Evolutionary conservation across 2,888 invertebrate species (phyloP).

Genomic region (Penaeus monodon): DNA sequence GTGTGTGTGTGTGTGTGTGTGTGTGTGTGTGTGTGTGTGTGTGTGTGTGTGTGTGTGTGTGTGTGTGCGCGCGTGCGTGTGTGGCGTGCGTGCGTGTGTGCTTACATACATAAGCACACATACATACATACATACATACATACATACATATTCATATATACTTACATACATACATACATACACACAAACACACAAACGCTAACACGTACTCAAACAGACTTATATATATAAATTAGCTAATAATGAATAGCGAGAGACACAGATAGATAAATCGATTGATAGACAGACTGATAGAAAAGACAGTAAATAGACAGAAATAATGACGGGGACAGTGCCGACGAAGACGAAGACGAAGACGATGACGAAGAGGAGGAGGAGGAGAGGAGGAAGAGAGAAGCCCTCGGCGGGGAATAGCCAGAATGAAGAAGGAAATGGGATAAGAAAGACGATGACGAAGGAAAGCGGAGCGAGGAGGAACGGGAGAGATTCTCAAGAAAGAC

Average conservation of each 20-base stretch:
- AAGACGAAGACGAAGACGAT: not conserved
- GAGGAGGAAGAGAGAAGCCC: no score
- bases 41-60: not conserved
- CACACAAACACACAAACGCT: no score
- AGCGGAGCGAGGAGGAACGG: no score
- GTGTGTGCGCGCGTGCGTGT: not conserved
- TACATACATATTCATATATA: slow-evolving; percentile 6
- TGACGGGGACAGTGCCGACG: not conserved
- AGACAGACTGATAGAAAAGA: no score
- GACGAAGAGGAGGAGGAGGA: not conserved
- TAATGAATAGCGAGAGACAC: no score
- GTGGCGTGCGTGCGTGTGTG: no score
- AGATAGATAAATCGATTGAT: no score
- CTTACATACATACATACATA: not conserved
- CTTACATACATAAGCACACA: no score
- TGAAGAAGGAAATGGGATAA: not conserved
- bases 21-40: not conserved
- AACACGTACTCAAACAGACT: no score
- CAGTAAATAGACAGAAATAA: not conserved
- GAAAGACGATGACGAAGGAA: not conserved
- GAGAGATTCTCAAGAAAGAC: no score
- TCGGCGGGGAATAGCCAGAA: not conserved
- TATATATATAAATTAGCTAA: no score
- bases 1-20: no score
- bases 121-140: not conserved